Evolutionary conservation across 2,113 vertebrate genomes (phyloP), one percentile per base, ranked within the genome.

Genomic region (Aythya baeri): DNA sequence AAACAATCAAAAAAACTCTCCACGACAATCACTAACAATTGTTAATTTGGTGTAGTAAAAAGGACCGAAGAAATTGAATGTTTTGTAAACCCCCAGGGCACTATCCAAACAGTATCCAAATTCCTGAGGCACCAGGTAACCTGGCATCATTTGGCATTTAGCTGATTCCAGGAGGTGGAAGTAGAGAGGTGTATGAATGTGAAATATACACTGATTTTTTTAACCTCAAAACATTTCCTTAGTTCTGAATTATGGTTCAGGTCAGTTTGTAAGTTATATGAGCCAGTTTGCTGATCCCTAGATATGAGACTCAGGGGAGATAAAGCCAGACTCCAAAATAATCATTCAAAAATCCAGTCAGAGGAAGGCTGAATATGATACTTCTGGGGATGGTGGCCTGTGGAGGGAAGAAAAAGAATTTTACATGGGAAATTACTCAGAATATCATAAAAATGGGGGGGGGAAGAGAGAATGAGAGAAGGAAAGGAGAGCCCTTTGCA

Each of bases 301-400:
- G 91, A 93, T 95, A 97, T 86, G 96, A 88, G 83, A 55, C 96
- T 97, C 95, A 4, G 41, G 95, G 91, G 96, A 95, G 75, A 88
- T 88, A 94, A 85, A 97, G 63, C 59, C 84, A 95, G 94, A 96
- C 94, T 96, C 94, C 96, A 94, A 94, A 96, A 80, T 68, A 93
- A 97, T 94, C 75, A 95, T 91, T 94, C 91, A 94, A 96, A 95
- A 96, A 82, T 76, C 70, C 86, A 92, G 93, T 94, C 84, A 91
- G 91, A 91, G 95, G 87, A 93, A 92, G 82, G 55, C 84, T 70
- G 81, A 95, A 95, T 89, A 94, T 95, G 95, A 96, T 96, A 95
- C 95, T 96, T 94, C 32, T 83, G 91, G 89, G 95, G 84, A 93
- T 94, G 82, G 78, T 76, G 55, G 84, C 82, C 93, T 91, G 78